phyloP scores from a whole-genome alignment of 2,888 invertebrate species.

The Pherbina coryleti region DNA sequence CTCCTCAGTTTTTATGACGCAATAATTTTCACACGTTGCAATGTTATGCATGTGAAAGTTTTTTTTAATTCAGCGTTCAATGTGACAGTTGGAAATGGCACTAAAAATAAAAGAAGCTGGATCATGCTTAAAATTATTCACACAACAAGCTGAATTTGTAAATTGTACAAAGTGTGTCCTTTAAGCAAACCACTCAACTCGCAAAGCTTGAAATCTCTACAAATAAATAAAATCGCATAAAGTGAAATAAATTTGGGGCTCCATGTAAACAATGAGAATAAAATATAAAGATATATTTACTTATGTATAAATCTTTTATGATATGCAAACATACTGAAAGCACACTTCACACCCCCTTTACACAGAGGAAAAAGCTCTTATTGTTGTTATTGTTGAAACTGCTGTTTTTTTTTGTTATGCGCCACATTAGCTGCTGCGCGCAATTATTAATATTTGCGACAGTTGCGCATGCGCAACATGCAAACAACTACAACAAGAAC shows the following conservation, averaged over 20 bases:
- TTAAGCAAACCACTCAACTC: not conserved
- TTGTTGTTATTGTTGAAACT: not conserved
- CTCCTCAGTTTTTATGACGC: not conserved
- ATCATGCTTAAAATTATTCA: not conserved
- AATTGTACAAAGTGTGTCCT: not conserved
- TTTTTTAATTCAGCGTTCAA: no score
- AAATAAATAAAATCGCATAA: not conserved
- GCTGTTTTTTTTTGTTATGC: not conserved
- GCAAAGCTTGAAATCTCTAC: not conserved
- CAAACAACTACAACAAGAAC: not conserved
- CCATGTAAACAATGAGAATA: conserved; percentile 20
- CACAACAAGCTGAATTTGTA: not conserved
- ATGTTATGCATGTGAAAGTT: no score
- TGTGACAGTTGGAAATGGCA: not conserved
- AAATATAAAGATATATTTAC: conserved; percentile 1
- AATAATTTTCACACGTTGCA: conserved; percentile 16
- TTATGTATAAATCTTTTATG: not conserved
- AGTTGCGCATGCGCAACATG: not conserved
- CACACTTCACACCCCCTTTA: not conserved
- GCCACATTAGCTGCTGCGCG: conserved; percentile 1
- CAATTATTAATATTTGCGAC: conserved; percentile 15
- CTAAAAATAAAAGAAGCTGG: not conserved
- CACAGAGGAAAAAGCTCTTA: not conserved
- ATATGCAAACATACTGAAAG: not conserved
- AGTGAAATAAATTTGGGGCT: not conserved